Conservation (phyloP, 2,888 invertebrate genomes). For the Lochmaea crataegi region DNA sequence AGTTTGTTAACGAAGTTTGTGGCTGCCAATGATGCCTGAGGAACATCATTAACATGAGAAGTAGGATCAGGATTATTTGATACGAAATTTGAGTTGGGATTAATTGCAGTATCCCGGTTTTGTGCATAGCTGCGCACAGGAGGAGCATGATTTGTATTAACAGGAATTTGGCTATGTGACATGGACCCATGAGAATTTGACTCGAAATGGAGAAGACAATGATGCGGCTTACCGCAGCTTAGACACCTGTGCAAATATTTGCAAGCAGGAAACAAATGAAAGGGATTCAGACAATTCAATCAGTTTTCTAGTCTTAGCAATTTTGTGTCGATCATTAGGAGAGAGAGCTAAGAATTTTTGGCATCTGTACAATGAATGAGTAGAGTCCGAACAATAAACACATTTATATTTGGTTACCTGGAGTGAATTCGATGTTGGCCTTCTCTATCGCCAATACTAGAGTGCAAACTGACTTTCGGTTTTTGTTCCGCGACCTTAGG, state of each 20-base stretch:
- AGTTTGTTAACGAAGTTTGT: slow-evolving; percentile 7
- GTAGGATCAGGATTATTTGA: neutral
- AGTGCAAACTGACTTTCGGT: neutral
- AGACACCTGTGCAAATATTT: neutral
- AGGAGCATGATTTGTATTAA: too few relatives aligned
- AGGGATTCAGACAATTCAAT: neutral
- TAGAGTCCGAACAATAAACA: neutral
- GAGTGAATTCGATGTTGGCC: neutral
- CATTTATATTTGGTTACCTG: neutral
- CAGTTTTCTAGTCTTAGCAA: neutral
- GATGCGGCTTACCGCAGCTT: neutral
- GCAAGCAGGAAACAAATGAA: neutral
- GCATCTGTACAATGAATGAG: neutral
- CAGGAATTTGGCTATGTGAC: too few relatives aligned
- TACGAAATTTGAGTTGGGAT: neutral
- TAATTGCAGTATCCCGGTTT: too few relatives aligned
- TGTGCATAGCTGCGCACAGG: too few relatives aligned
- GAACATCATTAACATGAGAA: slow-evolving; percentile 3
- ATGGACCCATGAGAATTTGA: neutral
- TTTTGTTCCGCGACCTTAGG: neutral
- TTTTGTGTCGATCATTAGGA: too few relatives aligned
- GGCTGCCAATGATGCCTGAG: neutral
- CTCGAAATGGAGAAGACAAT: neutral
- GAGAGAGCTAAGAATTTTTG: neutral
- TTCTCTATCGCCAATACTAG: neutral